Conservation (phyloP, 2,797 vertebrate genomes). For the Decapterus maruadsi region DNA sequence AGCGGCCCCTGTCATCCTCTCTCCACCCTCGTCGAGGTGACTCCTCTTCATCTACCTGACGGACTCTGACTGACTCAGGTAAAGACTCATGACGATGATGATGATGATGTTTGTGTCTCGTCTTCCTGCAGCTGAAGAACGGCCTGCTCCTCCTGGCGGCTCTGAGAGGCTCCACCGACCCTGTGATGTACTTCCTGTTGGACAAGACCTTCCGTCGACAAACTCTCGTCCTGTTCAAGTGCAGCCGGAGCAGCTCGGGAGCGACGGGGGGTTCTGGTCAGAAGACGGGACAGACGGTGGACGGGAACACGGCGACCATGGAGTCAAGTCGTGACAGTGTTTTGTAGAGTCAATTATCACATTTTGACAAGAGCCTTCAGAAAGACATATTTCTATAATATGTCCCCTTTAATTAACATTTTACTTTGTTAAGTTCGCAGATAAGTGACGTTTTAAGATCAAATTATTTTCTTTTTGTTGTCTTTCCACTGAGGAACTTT, state of each 20-base stretch:
- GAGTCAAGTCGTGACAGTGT: not conserved
- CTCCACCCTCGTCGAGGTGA: constrained; percentile 86
- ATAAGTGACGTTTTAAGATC: too few species aligned
- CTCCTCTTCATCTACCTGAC: too few species aligned
- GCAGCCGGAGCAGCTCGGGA: not conserved
- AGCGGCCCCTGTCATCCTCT: constrained; percentile 74
- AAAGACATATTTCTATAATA: too few species aligned
- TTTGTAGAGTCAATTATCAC: constrained; percentile 7
- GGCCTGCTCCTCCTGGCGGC: constrained; percentile 86
- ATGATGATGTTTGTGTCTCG: not conserved
- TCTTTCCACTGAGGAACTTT: too few species aligned
- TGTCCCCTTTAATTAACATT: too few species aligned
- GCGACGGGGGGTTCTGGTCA: constrained; percentile 3
- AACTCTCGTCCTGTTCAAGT: constrained; percentile 73
- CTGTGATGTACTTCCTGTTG: constrained; percentile 88
- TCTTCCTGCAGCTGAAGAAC: constrained; percentile 83
- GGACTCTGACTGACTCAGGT: too few species aligned
- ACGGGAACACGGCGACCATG: not conserved
- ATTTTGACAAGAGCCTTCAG: too few species aligned
- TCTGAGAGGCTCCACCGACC: constrained; percentile 88
- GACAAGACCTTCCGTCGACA: constrained; percentile 87
- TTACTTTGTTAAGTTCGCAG: too few species aligned
- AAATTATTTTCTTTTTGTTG: too few species aligned
- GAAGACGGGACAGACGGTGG: not conserved
- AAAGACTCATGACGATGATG: too few species aligned